Evolutionary conservation across 2,113 vertebrate genomes (phyloP).

Genomic region (Phalacrocorax pelagicus): DNA sequence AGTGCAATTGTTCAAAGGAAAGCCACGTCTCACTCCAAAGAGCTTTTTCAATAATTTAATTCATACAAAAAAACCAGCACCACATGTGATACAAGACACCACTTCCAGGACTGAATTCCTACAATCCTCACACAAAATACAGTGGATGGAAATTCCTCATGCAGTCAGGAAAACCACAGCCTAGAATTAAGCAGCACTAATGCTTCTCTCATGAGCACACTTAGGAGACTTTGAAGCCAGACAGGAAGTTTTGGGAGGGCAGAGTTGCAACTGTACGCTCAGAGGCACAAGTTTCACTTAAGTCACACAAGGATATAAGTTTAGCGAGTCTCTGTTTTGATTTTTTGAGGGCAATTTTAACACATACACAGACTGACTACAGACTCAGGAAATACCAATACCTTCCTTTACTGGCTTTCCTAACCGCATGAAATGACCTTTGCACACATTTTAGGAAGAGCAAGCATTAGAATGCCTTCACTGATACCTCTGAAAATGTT

Average conservation of each 20-base stretch:
- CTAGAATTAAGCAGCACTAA: neutral
- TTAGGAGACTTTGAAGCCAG: neutral
- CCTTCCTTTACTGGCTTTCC: neutral
- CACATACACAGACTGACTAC: neutral
- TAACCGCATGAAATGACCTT: neutral
- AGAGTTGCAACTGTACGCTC: neutral
- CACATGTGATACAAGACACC: neutral
- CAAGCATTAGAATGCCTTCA: conserved; percentile 39
- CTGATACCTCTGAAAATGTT: conserved; percentile 3
- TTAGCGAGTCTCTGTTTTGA: neutral
- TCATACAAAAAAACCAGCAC: neutral
- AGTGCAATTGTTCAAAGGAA: neutral
- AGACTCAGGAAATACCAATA: neutral
- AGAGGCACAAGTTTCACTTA: neutral
- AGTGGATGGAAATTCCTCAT: neutral
- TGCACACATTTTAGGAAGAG: neutral
- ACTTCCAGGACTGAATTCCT: conserved; percentile 40
- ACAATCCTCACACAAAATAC: neutral
- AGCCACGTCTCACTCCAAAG: neutral
- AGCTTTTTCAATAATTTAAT: neutral
- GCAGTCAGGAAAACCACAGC: neutral
- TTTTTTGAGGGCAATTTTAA: neutral
- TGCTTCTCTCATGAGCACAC: neutral
- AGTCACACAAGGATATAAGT: fast-evolving
- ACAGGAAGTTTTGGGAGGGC: neutral